A percentile compares a stretch with the other conserved stretches of the same genome.
Evolutionary conservation across 2,888 invertebrate species (phyloP).

Genomic region (Spodoptera picta): DNA sequence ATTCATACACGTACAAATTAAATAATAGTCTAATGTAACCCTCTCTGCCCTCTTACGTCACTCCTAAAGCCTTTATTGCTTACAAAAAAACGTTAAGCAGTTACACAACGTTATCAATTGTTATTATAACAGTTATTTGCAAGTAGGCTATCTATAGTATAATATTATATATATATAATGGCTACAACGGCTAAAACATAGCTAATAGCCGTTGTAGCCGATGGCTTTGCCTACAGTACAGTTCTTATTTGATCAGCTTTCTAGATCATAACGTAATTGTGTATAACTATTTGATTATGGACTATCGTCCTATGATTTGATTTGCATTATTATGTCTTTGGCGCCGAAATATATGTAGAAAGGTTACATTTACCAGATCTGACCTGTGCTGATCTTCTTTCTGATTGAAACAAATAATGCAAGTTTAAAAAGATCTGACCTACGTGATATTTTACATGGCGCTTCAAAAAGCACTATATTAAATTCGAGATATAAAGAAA

Average conservation of each 20-base stretch:
- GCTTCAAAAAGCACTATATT: conserved; percentile 4
- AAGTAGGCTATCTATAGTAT: conserved; percentile 55
- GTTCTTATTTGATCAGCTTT: conserved; percentile 39
- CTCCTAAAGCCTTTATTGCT: conserved; percentile 21
- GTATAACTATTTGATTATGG: conserved; percentile 14
- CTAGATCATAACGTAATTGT: conserved; percentile 41
- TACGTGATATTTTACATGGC: conserved; percentile 19
- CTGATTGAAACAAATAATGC: not conserved
- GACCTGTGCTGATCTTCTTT: not conserved
- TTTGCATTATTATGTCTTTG: conserved; percentile 14
- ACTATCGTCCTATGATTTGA: conserved; percentile 11
- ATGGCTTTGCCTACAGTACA: conserved; percentile 38
- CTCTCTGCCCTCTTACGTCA: conserved; percentile 43
- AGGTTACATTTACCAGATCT: not conserved
- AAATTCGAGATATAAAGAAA: conserved; percentile 27
- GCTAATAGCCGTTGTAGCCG: conserved; percentile 30
- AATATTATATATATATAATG: no score
- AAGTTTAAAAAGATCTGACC: not conserved
- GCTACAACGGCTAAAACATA: no score
- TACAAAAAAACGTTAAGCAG: conserved; percentile 34
- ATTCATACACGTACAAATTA: conserved; percentile 28
- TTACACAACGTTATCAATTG: conserved; percentile 53
- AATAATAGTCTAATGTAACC: conserved; percentile 27
- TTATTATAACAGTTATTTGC: conserved; percentile 45
- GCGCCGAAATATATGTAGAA: conserved; percentile 1